Evolutionary conservation across 2,797 vertebrate genomes (phyloP).

Genomic region (Siniperca obscura): DNA sequence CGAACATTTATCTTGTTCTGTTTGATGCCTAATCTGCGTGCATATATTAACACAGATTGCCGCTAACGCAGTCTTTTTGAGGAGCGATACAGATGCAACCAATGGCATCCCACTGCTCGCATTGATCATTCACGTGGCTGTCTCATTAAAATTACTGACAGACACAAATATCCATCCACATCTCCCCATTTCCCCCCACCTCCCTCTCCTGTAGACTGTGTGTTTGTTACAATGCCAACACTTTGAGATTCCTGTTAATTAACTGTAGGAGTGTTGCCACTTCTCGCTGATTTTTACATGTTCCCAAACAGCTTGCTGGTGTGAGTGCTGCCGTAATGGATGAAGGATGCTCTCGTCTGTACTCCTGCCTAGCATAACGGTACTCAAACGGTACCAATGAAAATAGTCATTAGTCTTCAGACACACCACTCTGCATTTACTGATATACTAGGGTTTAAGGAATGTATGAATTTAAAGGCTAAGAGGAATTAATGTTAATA

Average conservation of each 20-base stretch:
- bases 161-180: slow-evolving; percentile 64
- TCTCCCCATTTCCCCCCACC: not conserved
- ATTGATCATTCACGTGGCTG: slow-evolving; percentile 47
- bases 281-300: slow-evolving; percentile 39
- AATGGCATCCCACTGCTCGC: slow-evolving; percentile 30
- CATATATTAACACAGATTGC: slow-evolving; percentile 21
- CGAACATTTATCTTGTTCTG: not conserved
- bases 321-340: slow-evolving; percentile 23
- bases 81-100: slow-evolving; percentile 58
- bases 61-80: slow-evolving; percentile 31
- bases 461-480: slow-evolving; percentile 50
- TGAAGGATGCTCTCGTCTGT: slow-evolving; percentile 13
- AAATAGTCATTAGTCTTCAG: slow-evolving; percentile 34
- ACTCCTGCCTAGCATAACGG: not conserved
- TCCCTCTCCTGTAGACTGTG: slow-evolving; percentile 30
- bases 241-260: slow-evolving; percentile 64
- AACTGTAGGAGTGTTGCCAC: slow-evolving; percentile 50
- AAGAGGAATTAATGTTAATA: slow-evolving; percentile 67
- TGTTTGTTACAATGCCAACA: slow-evolving; percentile 48
- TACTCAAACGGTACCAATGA: not conserved
- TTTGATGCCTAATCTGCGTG: slow-evolving; percentile 11
- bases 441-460: slow-evolving; percentile 18
- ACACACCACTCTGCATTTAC: slow-evolving; percentile 1
- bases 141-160: slow-evolving; percentile 77
- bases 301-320: slow-evolving; percentile 50